Evolutionary conservation across 2,888 invertebrate genomes (phyloP), one percentile per base, ranked within the genome.

Genomic region (Heliconius ethilla): DNA sequence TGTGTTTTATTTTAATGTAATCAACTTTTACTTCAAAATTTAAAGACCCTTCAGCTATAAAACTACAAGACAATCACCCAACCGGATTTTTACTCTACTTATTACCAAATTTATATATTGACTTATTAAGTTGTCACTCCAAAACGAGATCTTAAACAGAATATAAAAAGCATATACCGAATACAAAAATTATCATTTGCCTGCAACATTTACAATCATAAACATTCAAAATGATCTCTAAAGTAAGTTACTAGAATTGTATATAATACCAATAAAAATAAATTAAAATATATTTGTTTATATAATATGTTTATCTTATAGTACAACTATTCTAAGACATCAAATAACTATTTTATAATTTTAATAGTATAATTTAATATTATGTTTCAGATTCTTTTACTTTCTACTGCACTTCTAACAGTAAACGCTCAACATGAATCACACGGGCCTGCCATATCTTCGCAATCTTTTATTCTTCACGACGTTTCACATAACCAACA

Each of bases 111-210:
- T n/a, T 55, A 73, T 37, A 4, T 65, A 55, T 37, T 73, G 72
- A 75, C 67, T 75, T 75, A 59, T 37, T 59, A 37, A 72, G 63
- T 55, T 59, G 70, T 66, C 62, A 37, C 62, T 69, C 72, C 27
- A 37, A 72, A 78, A 70, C 76, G 72, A 76, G 74, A 77, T 66
- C 72, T 72, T 70, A 72, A 79, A 75, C 75, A 83, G 70, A 77
- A 73, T 89, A 90, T 90, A 90, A 88, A 89, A 89, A 86, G 83
- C 81, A 67, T 76, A 33, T 27, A 59, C n/a, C 70, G 76, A 79
- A 86, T 82, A 78, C 75, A 77, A 82, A 83, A 82, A 75, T 80
- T 83, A 88, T 89, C 89, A 90, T 87, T 89, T 84, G 83, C 80
- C 84, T 83, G 82, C 79, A 81, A 80, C 83, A 81, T 83, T 83